Conservation (phyloP, 2,113 vertebrate species). For the Brienomyrus longianalis region DNA sequence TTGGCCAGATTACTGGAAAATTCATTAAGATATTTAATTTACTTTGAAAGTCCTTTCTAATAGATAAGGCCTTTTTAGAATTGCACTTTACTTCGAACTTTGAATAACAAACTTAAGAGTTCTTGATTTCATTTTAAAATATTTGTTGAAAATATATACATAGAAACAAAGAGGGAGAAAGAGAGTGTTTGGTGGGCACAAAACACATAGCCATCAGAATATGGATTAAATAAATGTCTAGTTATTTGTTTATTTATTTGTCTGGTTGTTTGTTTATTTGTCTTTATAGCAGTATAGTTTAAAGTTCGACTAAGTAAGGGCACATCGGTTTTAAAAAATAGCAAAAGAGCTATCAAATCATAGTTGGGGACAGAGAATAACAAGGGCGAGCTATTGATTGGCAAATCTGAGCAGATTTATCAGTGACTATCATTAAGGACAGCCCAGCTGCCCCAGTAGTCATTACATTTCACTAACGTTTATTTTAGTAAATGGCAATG, state of each 20-base stretch:
- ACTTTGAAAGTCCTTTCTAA: not conserved
- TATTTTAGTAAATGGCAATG: slow-evolving; percentile 14
- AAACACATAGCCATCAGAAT: not conserved
- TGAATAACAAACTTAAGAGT: not conserved
- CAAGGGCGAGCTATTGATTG: slow-evolving; percentile 14
- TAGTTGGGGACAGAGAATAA: not conserved
- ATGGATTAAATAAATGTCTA: not conserved
- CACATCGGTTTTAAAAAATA: not conserved
- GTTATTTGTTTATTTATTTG: not conserved
- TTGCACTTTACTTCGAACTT: not conserved
- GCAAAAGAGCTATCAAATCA: not conserved
- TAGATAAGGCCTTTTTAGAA: not conserved
- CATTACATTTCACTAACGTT: slow-evolving; percentile 18
- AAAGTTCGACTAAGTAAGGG: not conserved
- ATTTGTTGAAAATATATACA: not conserved
- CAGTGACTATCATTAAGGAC: not conserved
- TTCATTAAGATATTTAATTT: not conserved
- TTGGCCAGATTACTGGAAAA: not conserved
- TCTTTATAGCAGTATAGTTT: not conserved
- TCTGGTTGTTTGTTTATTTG: not conserved
- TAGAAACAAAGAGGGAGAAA: not conserved
- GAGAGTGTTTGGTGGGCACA: not conserved
- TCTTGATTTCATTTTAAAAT: not conserved
- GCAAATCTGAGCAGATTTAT: slow-evolving; percentile 21
- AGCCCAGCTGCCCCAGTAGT: not conserved